These are phyloP conservation scores for Metaphire vulgaris DNA, from an alignment of 1,140 invertebrate species.

Conservation along the genomic window DNA sequence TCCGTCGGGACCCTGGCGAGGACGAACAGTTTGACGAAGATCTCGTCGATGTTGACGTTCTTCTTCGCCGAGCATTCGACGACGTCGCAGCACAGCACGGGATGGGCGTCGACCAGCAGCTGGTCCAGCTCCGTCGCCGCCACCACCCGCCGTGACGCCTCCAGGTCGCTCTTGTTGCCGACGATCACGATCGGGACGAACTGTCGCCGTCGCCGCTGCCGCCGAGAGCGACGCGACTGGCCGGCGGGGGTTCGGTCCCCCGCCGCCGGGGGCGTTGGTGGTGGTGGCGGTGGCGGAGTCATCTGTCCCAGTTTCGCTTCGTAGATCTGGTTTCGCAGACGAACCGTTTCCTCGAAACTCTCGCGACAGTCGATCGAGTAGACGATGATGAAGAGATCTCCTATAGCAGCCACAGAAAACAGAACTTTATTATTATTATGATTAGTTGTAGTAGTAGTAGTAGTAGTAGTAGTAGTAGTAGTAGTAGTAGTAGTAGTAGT, in stretches of 20 bases:
- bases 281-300: constrained; percentile 42
- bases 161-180: constrained; percentile 75
- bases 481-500: no score
- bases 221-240: no score
- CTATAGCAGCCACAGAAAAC: constrained; percentile 59
- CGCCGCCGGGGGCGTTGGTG: no score
- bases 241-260: no score
- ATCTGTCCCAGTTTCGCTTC: constrained; percentile 53
- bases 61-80: constrained; percentile 73
- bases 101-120: constrained; percentile 33
- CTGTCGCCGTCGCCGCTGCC: neutral
- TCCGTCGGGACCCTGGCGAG: constrained; percentile 58
- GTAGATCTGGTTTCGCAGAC: constrained; percentile 71
- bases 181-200: constrained; percentile 72
- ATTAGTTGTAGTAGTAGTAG: no score
- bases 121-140: constrained; percentile 35
- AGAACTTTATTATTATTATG: no score
- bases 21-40: constrained; percentile 61
- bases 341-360: constrained; percentile 73
- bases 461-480: no score
- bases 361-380: constrained; percentile 78
- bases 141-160: constrained; percentile 58
- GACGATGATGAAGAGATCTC: constrained; percentile 75
- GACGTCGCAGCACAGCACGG: neutral
- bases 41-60: constrained; percentile 69